Evolutionary conservation across 1,140 invertebrate species (phyloP).

Genomic region (Hyposmocoma kahamanoa): DNA sequence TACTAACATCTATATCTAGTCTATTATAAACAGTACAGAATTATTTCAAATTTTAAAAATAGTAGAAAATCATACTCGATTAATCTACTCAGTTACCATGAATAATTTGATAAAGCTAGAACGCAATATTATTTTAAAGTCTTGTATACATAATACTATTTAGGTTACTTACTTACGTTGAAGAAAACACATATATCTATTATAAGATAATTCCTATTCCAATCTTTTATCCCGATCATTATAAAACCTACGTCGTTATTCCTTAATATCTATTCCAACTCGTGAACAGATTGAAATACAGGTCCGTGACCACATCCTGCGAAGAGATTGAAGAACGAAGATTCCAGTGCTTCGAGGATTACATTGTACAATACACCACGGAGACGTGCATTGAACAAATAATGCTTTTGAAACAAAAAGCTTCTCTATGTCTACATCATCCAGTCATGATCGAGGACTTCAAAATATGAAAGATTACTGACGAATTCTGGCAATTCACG

Average conservation of each 20-base stretch:
- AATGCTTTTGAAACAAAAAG: not conserved
- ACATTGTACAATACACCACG: not conserved
- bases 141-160: not conserved
- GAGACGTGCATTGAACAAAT: not conserved
- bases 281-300: not conserved
- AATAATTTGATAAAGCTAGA: not conserved
- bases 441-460: not conserved
- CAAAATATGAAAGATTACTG: not conserved
- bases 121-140: not conserved
- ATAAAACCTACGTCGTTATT: not conserved
- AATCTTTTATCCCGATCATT: not conserved
- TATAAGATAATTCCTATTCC: not conserved
- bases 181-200: not conserved
- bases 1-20: not conserved
- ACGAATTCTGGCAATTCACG: not conserved
- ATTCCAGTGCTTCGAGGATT: not conserved
- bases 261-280: not conserved
- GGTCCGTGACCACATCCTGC: not conserved
- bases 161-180: not conserved
- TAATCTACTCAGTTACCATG: not conserved
- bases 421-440: not conserved
- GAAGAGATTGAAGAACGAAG: not conserved
- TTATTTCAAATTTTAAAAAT: not conserved
- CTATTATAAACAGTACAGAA: not conserved
- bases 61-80: not conserved